Evolutionary conservation across 2,113 vertebrate species (phyloP).

Genomic region (Montifringilla adamsi): DNA sequence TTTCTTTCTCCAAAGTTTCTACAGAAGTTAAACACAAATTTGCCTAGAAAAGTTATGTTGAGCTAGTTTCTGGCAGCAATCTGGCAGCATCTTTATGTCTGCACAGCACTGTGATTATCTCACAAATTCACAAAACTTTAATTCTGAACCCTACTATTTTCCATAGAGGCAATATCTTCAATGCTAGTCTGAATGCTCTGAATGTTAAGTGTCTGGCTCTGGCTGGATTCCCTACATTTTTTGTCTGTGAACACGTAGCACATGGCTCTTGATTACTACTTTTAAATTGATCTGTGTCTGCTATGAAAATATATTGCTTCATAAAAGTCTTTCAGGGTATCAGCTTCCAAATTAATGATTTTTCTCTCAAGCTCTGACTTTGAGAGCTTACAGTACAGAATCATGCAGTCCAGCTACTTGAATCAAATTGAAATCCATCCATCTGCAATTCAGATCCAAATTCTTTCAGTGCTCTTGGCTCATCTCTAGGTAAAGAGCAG

Average conservation of each 20-base stretch:
- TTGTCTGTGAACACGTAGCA: conserved; percentile 20
- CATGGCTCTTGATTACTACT: conserved; percentile 57
- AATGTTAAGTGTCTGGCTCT: conserved; percentile 31
- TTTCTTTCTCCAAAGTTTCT: not conserved
- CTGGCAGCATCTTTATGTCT: not conserved
- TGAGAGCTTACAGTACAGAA: conserved; percentile 24
- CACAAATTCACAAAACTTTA: conserved; percentile 16
- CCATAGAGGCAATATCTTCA: conserved; percentile 10
- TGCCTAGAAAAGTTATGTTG: not conserved
- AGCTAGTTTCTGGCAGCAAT: not conserved
- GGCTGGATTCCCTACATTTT: conserved; percentile 40
- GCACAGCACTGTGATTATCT: not conserved
- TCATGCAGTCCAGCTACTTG: conserved; percentile 36
- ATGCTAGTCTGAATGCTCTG: conserved; percentile 22
- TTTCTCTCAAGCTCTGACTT: conserved; percentile 48
- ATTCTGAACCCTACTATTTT: conserved; percentile 13
- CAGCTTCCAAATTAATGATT: conserved; percentile 61
- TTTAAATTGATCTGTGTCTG: conserved; percentile 61
- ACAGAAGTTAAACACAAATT: not conserved
- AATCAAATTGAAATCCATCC: conserved; percentile 63
- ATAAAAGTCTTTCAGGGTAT: conserved; percentile 61
- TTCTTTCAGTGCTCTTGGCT: conserved; percentile 61
- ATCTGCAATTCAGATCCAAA: conserved; percentile 62
- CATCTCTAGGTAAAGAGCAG: conserved; percentile 56
- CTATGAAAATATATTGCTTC: conserved; percentile 59